Conservation (phyloP, 2,888 invertebrate genomes). For the Steinernema hermaphroditum region DNA sequence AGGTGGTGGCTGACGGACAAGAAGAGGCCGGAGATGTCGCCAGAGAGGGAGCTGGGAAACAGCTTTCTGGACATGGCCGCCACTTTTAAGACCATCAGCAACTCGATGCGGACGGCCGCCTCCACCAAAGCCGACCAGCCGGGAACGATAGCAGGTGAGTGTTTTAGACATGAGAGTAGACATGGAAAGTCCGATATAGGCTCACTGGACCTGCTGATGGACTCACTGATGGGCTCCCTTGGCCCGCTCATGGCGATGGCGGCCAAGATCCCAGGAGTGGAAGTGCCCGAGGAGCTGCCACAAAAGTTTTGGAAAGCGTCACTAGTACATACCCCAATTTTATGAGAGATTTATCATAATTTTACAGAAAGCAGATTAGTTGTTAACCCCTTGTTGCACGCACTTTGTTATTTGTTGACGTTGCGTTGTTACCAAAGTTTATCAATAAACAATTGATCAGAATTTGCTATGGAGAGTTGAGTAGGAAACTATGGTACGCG, state of each 20-base stretch:
- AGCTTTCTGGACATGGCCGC: constrained; percentile 48
- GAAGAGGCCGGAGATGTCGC: constrained; percentile 49
- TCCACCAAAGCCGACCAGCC: constrained; percentile 52
- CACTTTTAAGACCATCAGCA: constrained; percentile 53
- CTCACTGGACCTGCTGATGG: constrained; percentile 60
- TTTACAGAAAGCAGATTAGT: too few relatives aligned
- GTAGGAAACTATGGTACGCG: too few relatives aligned
- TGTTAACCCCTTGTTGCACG: constrained; percentile 25
- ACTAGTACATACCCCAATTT: constrained; percentile 54
- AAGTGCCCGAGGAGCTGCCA: constrained; percentile 34
- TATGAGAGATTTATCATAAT: constrained; percentile 21
- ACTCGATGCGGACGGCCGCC: constrained; percentile 43
- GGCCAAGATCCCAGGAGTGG: constrained; percentile 44
- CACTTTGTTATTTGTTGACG: constrained; percentile 22
- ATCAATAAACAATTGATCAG: too few relatives aligned
- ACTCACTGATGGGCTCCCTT: constrained; percentile 55
- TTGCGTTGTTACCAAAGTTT: neutral
- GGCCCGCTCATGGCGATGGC: constrained; percentile 52
- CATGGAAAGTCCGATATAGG: constrained; percentile 42
- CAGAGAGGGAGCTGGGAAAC: constrained; percentile 43
- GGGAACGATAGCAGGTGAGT: constrained; percentile 49
- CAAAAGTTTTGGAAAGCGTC: constrained; percentile 54
- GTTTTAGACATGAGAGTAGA: too few relatives aligned
- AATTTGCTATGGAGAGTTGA: too few relatives aligned
- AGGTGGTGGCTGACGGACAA: constrained; percentile 62